Evolutionary conservation across 37 sponge, comb jelly and placozoan genomes (phyloP).

Genomic region (Theonella swinhoei): DNA sequence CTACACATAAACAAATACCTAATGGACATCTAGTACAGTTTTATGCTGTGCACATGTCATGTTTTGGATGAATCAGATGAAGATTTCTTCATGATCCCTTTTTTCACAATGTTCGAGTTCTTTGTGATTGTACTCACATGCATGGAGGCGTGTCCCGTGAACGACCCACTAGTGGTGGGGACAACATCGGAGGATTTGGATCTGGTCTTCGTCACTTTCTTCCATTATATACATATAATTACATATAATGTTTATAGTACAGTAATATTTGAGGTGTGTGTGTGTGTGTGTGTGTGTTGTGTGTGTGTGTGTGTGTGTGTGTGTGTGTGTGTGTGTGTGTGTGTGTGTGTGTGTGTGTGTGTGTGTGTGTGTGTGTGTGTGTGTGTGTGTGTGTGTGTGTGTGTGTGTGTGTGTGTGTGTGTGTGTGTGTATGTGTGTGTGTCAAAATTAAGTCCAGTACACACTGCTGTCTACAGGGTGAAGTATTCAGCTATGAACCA

Average conservation of each 20-base stretch:
- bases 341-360: conserved; percentile 12
- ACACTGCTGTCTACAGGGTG: too few relatives aligned
- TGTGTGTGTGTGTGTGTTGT: conserved; percentile 3
- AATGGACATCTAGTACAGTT: too few relatives aligned
- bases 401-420: too few relatives aligned
- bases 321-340: conserved; percentile 36
- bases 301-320: conserved; percentile 51
- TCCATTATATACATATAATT: too few relatives aligned
- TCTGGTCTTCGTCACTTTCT: conserved; percentile 9
- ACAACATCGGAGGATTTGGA: not conserved
- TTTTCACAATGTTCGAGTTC: too few relatives aligned
- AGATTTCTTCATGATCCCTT: not conserved
- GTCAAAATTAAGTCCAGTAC: too few relatives aligned
- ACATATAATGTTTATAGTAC: not conserved
- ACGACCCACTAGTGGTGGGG: not conserved
- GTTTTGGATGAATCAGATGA: too few relatives aligned
- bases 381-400: too few relatives aligned
- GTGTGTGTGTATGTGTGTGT: too few relatives aligned
- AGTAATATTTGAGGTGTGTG: not conserved
- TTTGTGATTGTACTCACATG: not conserved
- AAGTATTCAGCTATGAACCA: conserved; percentile 74
- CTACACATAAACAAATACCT: too few relatives aligned
- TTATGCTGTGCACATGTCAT: too few relatives aligned
- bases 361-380: too few relatives aligned
- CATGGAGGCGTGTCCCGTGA: not conserved